phyloP scores from a whole-genome alignment of 2,797 vertebrate genomes.

The Distichodus sexfasciatus region DNA sequence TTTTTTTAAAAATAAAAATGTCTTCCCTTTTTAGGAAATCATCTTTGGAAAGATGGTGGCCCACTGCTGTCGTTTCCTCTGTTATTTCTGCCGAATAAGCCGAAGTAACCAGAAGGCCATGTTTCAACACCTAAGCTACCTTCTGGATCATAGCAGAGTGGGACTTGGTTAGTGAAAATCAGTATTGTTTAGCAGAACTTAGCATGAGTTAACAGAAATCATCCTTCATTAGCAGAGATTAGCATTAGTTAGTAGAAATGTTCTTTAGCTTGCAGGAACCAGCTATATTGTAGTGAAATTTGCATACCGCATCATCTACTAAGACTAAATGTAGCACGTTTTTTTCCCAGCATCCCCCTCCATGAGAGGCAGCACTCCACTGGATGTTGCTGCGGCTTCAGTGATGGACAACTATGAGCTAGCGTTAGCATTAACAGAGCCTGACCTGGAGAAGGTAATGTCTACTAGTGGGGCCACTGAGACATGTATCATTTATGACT shows the following conservation, averaged over 20 bases:
- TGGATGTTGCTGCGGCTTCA: slow-evolving; percentile 94
- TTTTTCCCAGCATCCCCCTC: slow-evolving; percentile 84
- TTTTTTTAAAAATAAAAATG: neutral
- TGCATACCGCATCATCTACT: too few relatives aligned
- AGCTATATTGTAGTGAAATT: too few relatives aligned
- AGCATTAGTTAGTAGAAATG: too few relatives aligned
- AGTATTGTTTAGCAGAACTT: too few relatives aligned
- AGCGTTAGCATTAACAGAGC: slow-evolving; percentile 85
- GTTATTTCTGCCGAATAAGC: slow-evolving; percentile 96
- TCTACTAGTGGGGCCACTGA: too few relatives aligned
- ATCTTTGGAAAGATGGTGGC: slow-evolving; percentile 96
- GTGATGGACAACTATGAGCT: slow-evolving; percentile 98
- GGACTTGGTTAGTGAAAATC: too few relatives aligned
- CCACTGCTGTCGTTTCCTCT: slow-evolving; percentile 94
- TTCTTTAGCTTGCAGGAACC: too few relatives aligned
- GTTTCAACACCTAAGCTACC: slow-evolving; percentile 95
- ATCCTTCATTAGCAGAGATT: too few relatives aligned
- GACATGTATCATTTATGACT: too few relatives aligned
- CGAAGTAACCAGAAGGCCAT: slow-evolving; percentile 93
- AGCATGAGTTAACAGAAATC: too few relatives aligned
- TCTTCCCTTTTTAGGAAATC: slow-evolving; percentile 78
- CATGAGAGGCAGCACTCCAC: slow-evolving; percentile 93
- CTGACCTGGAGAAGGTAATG: slow-evolving; percentile 86
- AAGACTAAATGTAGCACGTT: neutral
- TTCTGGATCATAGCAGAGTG: slow-evolving; percentile 93